Evolutionary conservation across 2,797 vertebrate species (phyloP).

Genomic region (Phoeniculus purpureus): DNA sequence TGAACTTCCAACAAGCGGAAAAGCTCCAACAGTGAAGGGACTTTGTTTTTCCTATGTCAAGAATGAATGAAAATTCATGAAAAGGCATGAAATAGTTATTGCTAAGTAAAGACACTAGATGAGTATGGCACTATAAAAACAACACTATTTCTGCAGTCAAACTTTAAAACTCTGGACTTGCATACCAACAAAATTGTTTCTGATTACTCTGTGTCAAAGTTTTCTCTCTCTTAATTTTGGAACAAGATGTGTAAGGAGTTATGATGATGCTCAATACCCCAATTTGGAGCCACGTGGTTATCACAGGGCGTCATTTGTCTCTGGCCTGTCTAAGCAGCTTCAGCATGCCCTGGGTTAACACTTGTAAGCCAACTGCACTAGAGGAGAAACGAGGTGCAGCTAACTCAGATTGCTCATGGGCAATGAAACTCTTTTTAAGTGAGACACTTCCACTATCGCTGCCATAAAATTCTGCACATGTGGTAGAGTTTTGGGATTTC

Average conservation of each 20-base stretch:
- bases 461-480: not conserved
- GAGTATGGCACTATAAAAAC: not conserved
- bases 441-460: not conserved
- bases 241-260: not conserved
- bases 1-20: not conserved
- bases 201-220: not conserved
- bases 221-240: not conserved
- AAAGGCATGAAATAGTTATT: not conserved
- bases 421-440: not conserved
- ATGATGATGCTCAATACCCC: not conserved
- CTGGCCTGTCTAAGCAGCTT: not conserved
- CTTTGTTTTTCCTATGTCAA: not conserved
- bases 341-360: constrained; percentile 16
- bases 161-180: not conserved
- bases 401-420: not conserved
- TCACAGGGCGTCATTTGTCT: not conserved
- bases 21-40: not conserved
- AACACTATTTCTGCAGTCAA: not conserved
- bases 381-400: not conserved
- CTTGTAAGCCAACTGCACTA: not conserved
- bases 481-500: not conserved
- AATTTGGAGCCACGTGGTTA: not conserved
- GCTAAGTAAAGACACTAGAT: not conserved
- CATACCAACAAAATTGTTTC: not conserved
- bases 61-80: not conserved